These are phyloP conservation scores for Oncopodura yosiiana DNA, from an alignment of 1,140 invertebrate genomes.

Conservation along the genomic window DNA sequence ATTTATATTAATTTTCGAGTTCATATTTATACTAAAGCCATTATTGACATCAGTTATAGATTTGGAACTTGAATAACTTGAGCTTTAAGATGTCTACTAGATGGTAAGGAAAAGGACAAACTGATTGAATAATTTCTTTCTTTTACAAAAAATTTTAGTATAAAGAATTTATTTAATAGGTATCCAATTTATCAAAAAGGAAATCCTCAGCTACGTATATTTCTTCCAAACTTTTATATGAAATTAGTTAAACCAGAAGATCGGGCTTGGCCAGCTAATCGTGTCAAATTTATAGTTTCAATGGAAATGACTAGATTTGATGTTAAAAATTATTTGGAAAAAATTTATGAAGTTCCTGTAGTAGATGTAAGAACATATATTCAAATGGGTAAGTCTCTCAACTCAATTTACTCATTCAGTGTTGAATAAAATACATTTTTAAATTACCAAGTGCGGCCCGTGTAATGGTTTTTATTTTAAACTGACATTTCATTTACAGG, in stretches of 20 bases:
- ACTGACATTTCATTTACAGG: conserved; percentile 35
- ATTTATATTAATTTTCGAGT: too few species aligned
- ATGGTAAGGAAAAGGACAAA: too few species aligned
- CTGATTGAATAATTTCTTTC: too few species aligned
- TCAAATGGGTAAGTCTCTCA: conserved; percentile 47
- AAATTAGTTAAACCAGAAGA: conserved; percentile 57
- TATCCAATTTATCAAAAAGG: conserved; percentile 81
- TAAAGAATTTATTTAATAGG: conserved; percentile 43
- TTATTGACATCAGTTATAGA: too few species aligned
- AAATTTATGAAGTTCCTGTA: conserved; percentile 79
- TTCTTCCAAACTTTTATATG: conserved; percentile 90
- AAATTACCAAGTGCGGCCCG: not conserved
- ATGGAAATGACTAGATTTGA: conserved; percentile 74
- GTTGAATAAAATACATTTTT: not conserved
- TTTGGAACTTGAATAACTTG: too few species aligned
- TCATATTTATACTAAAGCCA: too few species aligned
- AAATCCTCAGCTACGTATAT: conserved; percentile 77
- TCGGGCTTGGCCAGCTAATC: conserved; percentile 55
- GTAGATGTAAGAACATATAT: conserved; percentile 62
- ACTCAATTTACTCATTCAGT: too few species aligned
- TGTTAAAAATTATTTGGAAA: conserved; percentile 84
- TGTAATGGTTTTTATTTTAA: not conserved
- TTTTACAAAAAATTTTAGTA: too few species aligned
- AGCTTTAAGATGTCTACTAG: too few species aligned
- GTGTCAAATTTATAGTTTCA: conserved; percentile 73